Evolutionary conservation across 2,888 invertebrate genomes (phyloP), one percentile per base, ranked within the genome.

Genomic region (Agriopis aurantiaria): DNA sequence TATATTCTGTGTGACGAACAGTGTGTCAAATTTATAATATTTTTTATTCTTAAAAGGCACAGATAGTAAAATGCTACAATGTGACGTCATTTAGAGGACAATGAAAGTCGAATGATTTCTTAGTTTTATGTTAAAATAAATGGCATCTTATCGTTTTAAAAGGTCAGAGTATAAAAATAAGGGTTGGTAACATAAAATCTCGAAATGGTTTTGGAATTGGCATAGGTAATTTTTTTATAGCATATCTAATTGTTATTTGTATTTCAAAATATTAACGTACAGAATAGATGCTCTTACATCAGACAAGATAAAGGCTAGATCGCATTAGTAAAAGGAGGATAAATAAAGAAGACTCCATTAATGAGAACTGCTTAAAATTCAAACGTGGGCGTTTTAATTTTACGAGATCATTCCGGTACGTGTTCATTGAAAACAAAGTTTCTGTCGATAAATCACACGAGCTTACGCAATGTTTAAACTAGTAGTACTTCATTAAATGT

Each of bases 401-500:
- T 66, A 73, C 63, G 69, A 71, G 61, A 67, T 55, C 55, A 53
- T 40, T 63, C 46, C 55, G 57, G 45, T 63, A 59, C 23, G 67
- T 68, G 70, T 69, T 63, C 55, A 65, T 68, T 65, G 65, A 68
- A 68, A 73, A 72, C 68, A 68, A 72, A 60, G 69, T 73, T 72
- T 72, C 66, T 61, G 68, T n/a, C 71, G 60, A 75, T 78, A 78
- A 74, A 76, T 78, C 74, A 76, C 51, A 61, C 17, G 33, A 11
- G 55, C 56, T 73, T 69, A 71, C 71, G 72, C 71, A 77, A 77
- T 75, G 64, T 75, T 74, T 74, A 62, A 75, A 71, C 75, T 73
- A 74, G 69, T 61, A 68, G 68, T 73, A 71, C 77, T 80, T 78
- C 77, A 84, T 84, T 83, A 82, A 78, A 82, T 75, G 75, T 71